Base-by-base conservation (phyloP, 2,888 invertebrate species). In the Xestia sexstrigata region DNA sequence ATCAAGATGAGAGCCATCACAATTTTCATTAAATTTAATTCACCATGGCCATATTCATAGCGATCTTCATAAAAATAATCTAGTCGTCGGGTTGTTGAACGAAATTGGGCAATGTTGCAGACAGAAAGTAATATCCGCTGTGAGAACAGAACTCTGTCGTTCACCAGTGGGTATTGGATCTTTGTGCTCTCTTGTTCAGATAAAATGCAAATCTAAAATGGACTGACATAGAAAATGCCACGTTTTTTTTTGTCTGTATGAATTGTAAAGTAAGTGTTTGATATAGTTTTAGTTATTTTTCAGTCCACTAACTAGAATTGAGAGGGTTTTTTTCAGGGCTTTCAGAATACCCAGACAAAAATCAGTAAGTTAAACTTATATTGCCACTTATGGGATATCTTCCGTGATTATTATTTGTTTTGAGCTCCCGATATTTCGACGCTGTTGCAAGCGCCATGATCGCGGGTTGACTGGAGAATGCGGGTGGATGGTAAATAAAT, bases 41-140 rank as follows among this genome's bases (percentile, higher is more conserved):
- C 45, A 62, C 76, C 30, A 23, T 63, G 42, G 15, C 42, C n/a
- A 63, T 39, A 67, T 23, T 82, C 67, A 47, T 8, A 49, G n/a
- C 47, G 60, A 83, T 79, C 49, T 79, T 79, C 83, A 52, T 83
- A 80, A 81, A 82, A 76, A 71, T 84, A 70, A 82, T 75, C 17
- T 55, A 66, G 68, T 72, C 26, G n/a, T 11, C 77, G 49, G 55
- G 17, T 76, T 70, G 67, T 85, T 70, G 60, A 26, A 55, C 20
- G 47, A 73, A 85, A 85, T 83, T 76, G 85, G 63, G 67, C 49
- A 82, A 76, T 77, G 67, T 77, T 82, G 85, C 67, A 68, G 23
- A 55, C n/a, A n/a, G 77, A 72, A 82, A 63, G 82, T 82, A 83
- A 85, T 83, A 83, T 83, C 77, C 85, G 85, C 1, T 65, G 39